These are phyloP conservation scores for Progne subis DNA, from an alignment of 2,113 vertebrate species.

Conservation along the genomic window DNA sequence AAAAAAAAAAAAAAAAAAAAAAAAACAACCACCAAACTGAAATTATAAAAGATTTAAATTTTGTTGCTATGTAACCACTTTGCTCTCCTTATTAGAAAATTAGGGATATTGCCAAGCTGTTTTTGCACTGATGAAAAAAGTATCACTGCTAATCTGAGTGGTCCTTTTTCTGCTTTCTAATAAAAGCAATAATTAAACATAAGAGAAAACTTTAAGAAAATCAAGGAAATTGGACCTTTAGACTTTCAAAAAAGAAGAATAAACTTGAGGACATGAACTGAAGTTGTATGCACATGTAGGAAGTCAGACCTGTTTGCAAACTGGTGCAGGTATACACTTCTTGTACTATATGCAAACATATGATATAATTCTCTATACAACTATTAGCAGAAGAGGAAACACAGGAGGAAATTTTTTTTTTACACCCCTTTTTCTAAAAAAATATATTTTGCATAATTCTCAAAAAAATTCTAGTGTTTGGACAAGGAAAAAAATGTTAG, in stretches of 20 bases:
- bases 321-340: neutral
- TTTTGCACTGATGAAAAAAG: neutral
- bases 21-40: neutral
- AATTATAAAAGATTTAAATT: neutral
- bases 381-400: neutral
- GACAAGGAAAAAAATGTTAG: neutral
- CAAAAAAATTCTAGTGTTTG: neutral
- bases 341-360: neutral
- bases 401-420: neutral
- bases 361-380: rapidly evolving
- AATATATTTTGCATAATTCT: neutral
- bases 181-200: neutral
- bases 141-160: neutral
- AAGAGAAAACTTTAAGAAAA: neutral
- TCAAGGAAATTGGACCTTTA: neutral
- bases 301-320: neutral
- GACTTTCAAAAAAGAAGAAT: neutral
- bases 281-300: neutral
- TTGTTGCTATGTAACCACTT: neutral
- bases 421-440: neutral
- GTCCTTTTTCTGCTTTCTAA: neutral
- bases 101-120: neutral
- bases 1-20: no score
- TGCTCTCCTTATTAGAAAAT: neutral
- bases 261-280: neutral